Conservation (phyloP, 2,113 vertebrate genomes). For the Paratilapia polleni region DNA sequence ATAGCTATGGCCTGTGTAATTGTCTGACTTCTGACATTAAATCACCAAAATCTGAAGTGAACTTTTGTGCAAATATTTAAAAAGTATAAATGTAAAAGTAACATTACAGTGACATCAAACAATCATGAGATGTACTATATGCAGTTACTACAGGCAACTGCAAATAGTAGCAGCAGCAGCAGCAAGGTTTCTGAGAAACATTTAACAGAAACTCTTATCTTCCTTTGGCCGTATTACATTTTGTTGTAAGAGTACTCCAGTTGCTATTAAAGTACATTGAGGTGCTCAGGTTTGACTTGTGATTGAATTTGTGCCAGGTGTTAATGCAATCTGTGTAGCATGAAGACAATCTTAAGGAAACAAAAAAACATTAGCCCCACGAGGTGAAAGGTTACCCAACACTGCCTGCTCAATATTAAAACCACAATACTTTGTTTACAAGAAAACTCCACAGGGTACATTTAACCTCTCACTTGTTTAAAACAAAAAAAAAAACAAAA, state of each 20-base stretch:
- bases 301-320: neutral
- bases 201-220: too few species aligned
- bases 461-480: neutral
- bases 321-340: neutral
- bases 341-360: too few species aligned
- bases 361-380: neutral
- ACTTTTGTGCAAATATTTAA: neutral
- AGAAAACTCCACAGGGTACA: conserved; percentile 18
- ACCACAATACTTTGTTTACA: neutral
- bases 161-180: too few species aligned
- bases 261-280: neutral
- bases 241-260: too few species aligned
- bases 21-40: neutral
- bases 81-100: neutral
- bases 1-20: neutral
- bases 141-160: too few species aligned
- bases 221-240: too few species aligned
- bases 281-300: neutral
- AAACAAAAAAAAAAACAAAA: conserved; percentile 17
- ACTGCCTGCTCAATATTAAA: neutral
- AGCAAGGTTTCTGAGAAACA: too few species aligned
- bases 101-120: neutral
- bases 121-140: too few species aligned
- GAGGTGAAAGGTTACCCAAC: neutral
- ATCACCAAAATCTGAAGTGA: neutral